Percentiles rank a stretch among this genome's conserved stretches.
phyloP scores from a whole-genome alignment of 2,888 invertebrate genomes.

The Pyrocoelia pectoralis region DNA sequence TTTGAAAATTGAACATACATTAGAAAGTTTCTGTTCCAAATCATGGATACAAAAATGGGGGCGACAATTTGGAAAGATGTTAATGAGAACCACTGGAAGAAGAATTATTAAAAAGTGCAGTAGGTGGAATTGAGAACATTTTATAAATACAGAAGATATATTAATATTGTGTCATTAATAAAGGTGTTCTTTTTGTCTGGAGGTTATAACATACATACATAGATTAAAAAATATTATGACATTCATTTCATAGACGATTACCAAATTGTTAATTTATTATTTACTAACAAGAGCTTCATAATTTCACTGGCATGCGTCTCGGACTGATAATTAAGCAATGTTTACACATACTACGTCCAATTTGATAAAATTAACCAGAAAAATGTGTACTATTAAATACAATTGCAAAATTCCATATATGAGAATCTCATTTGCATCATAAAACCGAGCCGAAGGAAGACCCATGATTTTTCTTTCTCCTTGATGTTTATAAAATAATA shows the following conservation, averaged over 20 bases:
- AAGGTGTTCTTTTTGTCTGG: conserved; percentile 1
- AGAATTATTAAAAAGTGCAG: no score
- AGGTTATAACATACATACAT: conserved; percentile 5
- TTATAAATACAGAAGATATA: no score
- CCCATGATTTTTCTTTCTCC: conserved; percentile 9
- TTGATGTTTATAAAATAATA: conserved; percentile 10
- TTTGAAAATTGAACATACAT: no score
- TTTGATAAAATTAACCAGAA: not conserved
- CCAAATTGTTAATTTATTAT: not conserved
- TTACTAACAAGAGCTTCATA: not conserved
- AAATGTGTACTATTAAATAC: not conserved
- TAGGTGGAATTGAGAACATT: no score
- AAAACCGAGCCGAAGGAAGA: conserved; percentile 13
- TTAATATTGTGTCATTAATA: not conserved
- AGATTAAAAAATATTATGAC: not conserved
- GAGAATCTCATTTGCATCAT: conserved; percentile 6
- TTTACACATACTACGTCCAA: not conserved
- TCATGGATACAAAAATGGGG: no score
- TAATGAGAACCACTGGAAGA: no score
- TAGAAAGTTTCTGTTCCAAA: no score
- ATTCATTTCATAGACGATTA: conserved; percentile 1
- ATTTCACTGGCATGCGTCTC: no score
- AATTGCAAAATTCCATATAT: conserved; percentile 7
- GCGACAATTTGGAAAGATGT: no score
- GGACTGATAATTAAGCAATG: not conserved